Evolutionary conservation across 1,140 invertebrate species (phyloP), one percentile per base, ranked within the genome.

Genomic region (Ladona fulva): DNA sequence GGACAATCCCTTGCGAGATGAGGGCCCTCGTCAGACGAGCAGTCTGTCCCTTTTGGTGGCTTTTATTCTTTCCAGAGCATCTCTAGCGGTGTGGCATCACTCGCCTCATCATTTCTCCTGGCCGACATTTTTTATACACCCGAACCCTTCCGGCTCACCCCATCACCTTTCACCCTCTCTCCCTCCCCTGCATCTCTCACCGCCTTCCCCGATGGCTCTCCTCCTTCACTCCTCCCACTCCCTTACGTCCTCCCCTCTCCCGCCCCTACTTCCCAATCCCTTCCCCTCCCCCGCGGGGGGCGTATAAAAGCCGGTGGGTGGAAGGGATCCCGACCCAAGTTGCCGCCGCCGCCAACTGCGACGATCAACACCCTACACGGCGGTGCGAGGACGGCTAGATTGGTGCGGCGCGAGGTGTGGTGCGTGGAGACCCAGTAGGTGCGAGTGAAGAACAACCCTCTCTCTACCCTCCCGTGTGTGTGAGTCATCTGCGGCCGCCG

Each of bases 261-360:
- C 12, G 1, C 52, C 52, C 52, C n/a, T 22, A 52, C 44, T 52
- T 19, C 19, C 44, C 44, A 10, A 52, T 19, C 44, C 52, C n/a
- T 66, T 66, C 52, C 52, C 52, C 52, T 66, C 3, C 52, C 52
- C 52, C 52, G 52, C 52, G 52, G 52, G 52, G 52, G 52, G 52
- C 52, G 52, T 66, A 66, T 66, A 66, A 66, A 66, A 66, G 52
- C 52, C 52, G 52, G 52, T 66, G 52, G 52, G 52, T 66, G 52
- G 52, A 66, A 66, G 52, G 52, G 52, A 66, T 66, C 52, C 52
- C 52, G 52, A 66, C 52, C 52, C 52, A 66, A 66, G 52, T 66
- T 66, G 3, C 52, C 52, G 14, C 12, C 52, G 52, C 52, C 52
- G 52, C 52, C 52, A 22, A 66, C 44, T 52, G 44, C 44, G 44